Conservation (phyloP, 1,140 invertebrate genomes). For the Acyrthosiphon pisum region DNA sequence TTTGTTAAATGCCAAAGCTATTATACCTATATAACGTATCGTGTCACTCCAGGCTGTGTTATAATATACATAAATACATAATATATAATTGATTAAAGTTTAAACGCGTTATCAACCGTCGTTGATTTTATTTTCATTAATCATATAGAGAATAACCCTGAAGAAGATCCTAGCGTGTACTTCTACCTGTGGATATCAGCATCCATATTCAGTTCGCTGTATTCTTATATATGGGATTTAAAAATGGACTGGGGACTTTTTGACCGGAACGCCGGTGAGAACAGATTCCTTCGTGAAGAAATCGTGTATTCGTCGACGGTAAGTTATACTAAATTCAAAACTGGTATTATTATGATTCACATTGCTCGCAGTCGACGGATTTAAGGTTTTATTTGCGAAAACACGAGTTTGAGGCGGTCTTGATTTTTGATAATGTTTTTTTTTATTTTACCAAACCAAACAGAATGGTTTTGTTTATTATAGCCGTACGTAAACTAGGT, state of each 20-base stretch:
- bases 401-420: neutral
- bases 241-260: constrained; percentile 94
- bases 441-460: neutral
- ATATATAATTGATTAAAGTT: neutral
- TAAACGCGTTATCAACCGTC: neutral
- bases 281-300: constrained; percentile 74
- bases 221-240: constrained; percentile 86
- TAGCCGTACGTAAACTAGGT: neutral
- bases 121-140: neutral
- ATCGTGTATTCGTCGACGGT: constrained; percentile 72
- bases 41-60: neutral
- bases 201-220: constrained; percentile 77
- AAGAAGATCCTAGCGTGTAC: constrained; percentile 62
- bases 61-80: neutral
- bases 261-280: constrained; percentile 80
- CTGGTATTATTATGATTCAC: neutral
- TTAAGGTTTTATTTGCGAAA: neutral
- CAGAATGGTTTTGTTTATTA: neutral
- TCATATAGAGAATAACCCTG: neutral
- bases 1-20: neutral
- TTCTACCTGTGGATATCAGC: constrained; percentile 76
- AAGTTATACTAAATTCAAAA: constrained; percentile 61
- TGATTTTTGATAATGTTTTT: neutral
- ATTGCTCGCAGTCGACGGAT: neutral
- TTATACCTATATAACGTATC: neutral